Conservation (phyloP, 2,113 vertebrate genomes). For the Cynopterus brachyotis region DNA sequence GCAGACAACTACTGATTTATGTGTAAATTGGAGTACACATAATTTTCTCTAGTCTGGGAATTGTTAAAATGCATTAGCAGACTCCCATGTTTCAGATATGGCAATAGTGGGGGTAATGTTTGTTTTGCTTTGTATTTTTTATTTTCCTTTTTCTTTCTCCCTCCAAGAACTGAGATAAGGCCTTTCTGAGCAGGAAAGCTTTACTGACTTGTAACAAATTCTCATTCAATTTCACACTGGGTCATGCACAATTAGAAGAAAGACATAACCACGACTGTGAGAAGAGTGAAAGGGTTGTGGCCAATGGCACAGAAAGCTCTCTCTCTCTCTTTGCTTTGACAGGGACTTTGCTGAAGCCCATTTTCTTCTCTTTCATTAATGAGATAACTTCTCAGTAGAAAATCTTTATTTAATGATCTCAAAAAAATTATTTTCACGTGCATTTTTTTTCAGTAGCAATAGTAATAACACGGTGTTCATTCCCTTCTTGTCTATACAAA, state of each 20-base stretch:
- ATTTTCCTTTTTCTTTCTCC: not conserved
- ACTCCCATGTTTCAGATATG: not conserved
- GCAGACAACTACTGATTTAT: slow-evolving; percentile 77
- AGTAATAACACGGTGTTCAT: not conserved
- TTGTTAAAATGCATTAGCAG: slow-evolving; percentile 54
- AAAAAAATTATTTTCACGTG: not conserved
- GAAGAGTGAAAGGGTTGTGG: not conserved
- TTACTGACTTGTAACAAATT: slow-evolving; percentile 37
- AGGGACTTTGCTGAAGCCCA: not conserved
- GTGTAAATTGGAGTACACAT: slow-evolving; percentile 70
- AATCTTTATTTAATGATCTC: not conserved
- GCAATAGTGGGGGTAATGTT: not conserved
- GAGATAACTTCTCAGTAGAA: not conserved
- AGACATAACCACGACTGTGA: not conserved
- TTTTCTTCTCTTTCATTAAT: not conserved
- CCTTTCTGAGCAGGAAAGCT: slow-evolving; percentile 36
- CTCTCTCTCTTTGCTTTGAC: not conserved
- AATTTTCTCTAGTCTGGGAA: slow-evolving; percentile 48
- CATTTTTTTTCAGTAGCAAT: not conserved
- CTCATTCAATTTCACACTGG: slow-evolving; percentile 29
- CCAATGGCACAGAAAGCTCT: not conserved
- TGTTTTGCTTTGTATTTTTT: slow-evolving; percentile 27
- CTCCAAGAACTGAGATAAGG: not conserved
- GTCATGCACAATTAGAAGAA: slow-evolving; percentile 27
- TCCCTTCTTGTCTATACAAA: not conserved